These are phyloP conservation scores for Muscicapa comitata DNA, from an alignment of 2,797 vertebrate species.

Conservation along the genomic window DNA sequence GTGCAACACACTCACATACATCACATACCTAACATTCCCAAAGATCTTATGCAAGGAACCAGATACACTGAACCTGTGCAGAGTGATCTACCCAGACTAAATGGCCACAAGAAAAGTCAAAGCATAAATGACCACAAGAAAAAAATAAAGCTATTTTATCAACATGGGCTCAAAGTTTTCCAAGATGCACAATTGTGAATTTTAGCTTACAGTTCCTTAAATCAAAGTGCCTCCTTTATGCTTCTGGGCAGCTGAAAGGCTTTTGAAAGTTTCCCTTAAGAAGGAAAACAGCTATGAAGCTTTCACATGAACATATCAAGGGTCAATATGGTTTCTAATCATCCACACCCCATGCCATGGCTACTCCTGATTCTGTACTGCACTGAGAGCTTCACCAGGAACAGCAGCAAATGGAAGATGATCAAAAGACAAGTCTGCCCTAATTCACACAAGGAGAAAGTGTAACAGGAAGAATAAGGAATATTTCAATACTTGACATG, in stretches of 20 bases:
- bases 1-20: neutral
- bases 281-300: neutral
- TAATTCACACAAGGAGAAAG: neutral
- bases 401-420: neutral
- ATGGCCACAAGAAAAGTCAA: neutral
- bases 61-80: neutral
- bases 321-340: neutral
- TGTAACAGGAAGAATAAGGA: neutral
- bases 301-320: neutral
- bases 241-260: neutral
- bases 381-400: neutral
- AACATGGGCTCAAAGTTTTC: neutral
- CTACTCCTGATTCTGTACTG: neutral
- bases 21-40: neutral
- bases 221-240: neutral
- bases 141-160: neutral
- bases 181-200: accelerated
- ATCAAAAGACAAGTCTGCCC: neutral
- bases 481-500: neutral
- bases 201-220: neutral
- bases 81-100: neutral
- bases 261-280: neutral
- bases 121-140: neutral
- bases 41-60: neutral
- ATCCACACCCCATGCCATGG: neutral